Evolutionary conservation across 2,797 vertebrate species (phyloP).

Genomic region (Ambastaia sidthimunki): DNA sequence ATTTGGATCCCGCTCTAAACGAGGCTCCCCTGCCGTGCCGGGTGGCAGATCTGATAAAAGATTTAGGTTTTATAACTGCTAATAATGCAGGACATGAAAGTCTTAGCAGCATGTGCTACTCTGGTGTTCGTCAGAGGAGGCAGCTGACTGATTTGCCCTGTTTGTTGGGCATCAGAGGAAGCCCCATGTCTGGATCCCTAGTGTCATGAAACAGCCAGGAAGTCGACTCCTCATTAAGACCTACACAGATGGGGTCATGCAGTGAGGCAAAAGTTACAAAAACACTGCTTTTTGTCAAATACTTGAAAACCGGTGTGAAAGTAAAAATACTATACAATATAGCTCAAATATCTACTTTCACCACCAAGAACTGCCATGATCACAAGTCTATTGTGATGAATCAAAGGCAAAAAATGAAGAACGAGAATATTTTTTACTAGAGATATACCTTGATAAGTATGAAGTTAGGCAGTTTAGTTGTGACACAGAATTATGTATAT

Average conservation of each 20-base stretch:
- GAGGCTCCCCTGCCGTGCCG: constrained; percentile 48
- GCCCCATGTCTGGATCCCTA: constrained; percentile 24
- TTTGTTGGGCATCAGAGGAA: constrained; percentile 29
- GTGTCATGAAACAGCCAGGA: constrained; percentile 41
- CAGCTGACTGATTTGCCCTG: constrained; percentile 48
- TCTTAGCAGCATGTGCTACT: constrained; percentile 25
- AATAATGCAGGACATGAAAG: constrained; percentile 65
- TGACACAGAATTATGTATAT: too few species aligned
- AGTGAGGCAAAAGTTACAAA: constrained; percentile 22
- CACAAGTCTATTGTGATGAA: too few species aligned
- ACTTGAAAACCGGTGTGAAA: too few species aligned
- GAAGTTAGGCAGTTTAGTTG: not conserved
- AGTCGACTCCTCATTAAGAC: constrained; percentile 50
- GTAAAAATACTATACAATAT: too few species aligned
- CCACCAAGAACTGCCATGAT: too few species aligned
- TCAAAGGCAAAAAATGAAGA: too few species aligned
- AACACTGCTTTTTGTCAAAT: not conserved
- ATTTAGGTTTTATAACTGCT: constrained; percentile 58
- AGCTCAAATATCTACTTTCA: too few species aligned
- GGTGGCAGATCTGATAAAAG: constrained; percentile 56
- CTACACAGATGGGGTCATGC: constrained; percentile 10
- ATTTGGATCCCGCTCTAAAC: constrained; percentile 57
- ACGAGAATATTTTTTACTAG: not conserved
- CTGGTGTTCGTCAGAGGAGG: constrained; percentile 52
- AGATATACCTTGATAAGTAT: constrained; percentile 8